Base-by-base conservation (phyloP, 2,888 invertebrate species). In the Lycophotia porphyrea region DNA sequence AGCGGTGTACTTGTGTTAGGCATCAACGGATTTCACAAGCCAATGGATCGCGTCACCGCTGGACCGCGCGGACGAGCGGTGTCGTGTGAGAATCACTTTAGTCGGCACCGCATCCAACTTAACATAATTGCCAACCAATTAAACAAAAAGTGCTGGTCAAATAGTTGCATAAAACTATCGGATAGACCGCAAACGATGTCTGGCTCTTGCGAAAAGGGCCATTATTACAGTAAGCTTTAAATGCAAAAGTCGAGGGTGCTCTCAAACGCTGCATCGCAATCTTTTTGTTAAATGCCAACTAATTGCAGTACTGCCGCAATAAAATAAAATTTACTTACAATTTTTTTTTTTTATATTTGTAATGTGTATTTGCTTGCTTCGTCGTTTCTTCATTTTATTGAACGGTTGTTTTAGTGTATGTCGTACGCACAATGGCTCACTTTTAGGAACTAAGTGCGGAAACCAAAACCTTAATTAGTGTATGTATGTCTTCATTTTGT, bases 201-300 rank as follows among this genome's bases (percentile, higher is more conserved):
- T 77, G 36, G 71, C 76, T 72, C 61, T 72, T 81, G 78, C 66
- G 64, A 76, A 85, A 84, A 65, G 58, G 31, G 66, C 74, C 71
- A 79, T 82, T 84, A 85, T 83, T 73, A 84, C 71, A 77, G 79
- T 84, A 78, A 69, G 76, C 80, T 80, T 84, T 84, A 81, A 87
- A 85, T 81, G 79, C 64, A 74, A 80, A 86, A 78, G 65, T 74
- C 60, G 58, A 44, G 65, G 64, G 49, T 76, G 63, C 67, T 64
- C 67, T 64, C 69, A 65, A 73, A 71, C 58, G 65, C 76, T 79
- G 76, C 73, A 73, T 55, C 55, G 66, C 74, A 55, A 83, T 80
- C 65, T 78, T 85, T 84, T 82, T 77, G 73, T 80, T 76, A 81
- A 83, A 75, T 52, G 63, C 63, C 66, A 74, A 77, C 71, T 84